Evolutionary conservation across 2,113 vertebrate genomes (phyloP), one percentile per base, ranked within the genome.

Genomic region (Vireo altiloquus): DNA sequence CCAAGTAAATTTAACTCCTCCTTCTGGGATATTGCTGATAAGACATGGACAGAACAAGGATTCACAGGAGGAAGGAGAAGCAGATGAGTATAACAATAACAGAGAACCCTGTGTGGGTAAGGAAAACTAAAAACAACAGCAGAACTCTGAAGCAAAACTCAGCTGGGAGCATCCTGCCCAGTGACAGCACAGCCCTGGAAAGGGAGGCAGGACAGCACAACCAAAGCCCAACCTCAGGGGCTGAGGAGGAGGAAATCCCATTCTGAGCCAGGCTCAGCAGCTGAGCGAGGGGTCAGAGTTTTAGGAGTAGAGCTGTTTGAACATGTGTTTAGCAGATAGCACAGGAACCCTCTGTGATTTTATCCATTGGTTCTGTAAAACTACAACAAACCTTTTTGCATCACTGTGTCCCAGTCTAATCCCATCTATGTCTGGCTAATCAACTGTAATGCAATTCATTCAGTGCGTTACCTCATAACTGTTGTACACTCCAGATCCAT

Each of bases 191-290:
- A 3, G 78, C 15, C 1, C 40, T 42, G 52, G 52, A 12, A 42
- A 31, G 13, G 10, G 20, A 24, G 30, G 23, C 37, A 47, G 68
- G 37, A 21, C 11, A 11, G 27, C 54, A 42, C 2, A 4, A 10
- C 4, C 8, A 2, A 39, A 9, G 13, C 40, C 30, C 59, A 31
- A 0, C 3, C 53, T 14, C 27, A 52, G 83, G 6, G 7, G 4
- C 18, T 27, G 15, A 72, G 68, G 11, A 69, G 37, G 52, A 84
- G 13, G 60, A 53, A 53, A 76, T 24, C 49, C 60, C 68, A 22
- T 57, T 35, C 42, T 64, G 35, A 87, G 78, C 24, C 27, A 75
- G 59, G 28, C 44, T 68, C 25, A 33, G 22, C 56, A 66, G 30
- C 46, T 25, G 24, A 57, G 30, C 0, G 0, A 33, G 33, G 14